Percentiles rank a stretch among this genome's conserved stretches.
phyloP scores from a whole-genome alignment of 2,113 vertebrate genomes.

The Bos taurus region ARS-UCD2.0 NC_037338.1:58903001-58903500 shows the following conservation, averaged over 20 bases:
- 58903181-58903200: neutral
- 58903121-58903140: neutral
- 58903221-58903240: neutral
- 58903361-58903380: neutral
- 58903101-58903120: neutral
- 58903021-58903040: neutral
- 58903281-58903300: neutral
- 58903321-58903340: neutral
- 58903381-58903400: neutral
- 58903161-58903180: neutral
- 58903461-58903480: fast-evolving
- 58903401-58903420: neutral
- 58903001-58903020: neutral
- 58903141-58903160: neutral
- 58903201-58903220: neutral
- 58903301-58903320: neutral
- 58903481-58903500: fast-evolving
- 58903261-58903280: neutral
- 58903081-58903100: neutral
- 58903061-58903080: neutral
- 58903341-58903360: neutral
- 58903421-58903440: neutral
- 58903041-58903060: neutral
- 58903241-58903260: neutral
- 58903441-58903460: neutral